Conservation (phyloP, 2,113 vertebrate genomes). For the Dicentrarchus labrax region DNA sequence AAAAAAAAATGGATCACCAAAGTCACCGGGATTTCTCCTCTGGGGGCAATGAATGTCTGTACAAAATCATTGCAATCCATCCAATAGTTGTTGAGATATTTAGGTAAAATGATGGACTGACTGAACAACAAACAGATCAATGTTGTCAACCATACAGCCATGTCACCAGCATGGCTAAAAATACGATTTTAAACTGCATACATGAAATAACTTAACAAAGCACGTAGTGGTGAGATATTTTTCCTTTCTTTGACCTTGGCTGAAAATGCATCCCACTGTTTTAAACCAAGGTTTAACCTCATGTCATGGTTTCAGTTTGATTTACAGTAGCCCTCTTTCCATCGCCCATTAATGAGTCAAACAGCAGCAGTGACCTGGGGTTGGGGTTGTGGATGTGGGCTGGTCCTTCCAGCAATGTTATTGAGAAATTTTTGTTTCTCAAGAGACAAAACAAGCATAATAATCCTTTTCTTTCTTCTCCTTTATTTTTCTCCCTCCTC, state of each 20-base stretch:
- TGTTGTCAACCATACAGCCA: not conserved
- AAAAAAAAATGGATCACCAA: not conserved
- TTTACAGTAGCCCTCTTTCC: constrained; percentile 21
- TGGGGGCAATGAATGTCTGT: no score
- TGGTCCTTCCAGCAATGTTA: constrained; percentile 13
- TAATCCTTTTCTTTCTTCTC: not conserved
- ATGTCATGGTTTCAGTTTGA: constrained; percentile 7
- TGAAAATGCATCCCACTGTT: constrained; percentile 7
- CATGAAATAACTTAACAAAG: not conserved
- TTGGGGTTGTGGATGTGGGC: constrained; percentile 1
- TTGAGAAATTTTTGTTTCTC: constrained; percentile 60
- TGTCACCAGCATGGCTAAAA: not conserved
- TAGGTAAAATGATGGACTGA: not conserved
- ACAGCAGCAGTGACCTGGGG: constrained; percentile 24
- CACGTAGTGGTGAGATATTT: not conserved
- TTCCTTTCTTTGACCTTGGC: constrained; percentile 14
- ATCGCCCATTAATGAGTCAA: not conserved
- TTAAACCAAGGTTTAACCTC: not conserved
- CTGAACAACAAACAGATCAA: not conserved
- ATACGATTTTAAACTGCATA: not conserved
- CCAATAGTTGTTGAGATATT: not conserved
- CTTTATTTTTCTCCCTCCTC: constrained; percentile 11
- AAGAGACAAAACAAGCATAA: constrained; percentile 43
- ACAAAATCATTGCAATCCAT: not conserved
- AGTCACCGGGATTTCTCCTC: no score